Base-by-base conservation (phyloP, 2,888 invertebrate genomes). In the Eulithis prunata region DNA sequence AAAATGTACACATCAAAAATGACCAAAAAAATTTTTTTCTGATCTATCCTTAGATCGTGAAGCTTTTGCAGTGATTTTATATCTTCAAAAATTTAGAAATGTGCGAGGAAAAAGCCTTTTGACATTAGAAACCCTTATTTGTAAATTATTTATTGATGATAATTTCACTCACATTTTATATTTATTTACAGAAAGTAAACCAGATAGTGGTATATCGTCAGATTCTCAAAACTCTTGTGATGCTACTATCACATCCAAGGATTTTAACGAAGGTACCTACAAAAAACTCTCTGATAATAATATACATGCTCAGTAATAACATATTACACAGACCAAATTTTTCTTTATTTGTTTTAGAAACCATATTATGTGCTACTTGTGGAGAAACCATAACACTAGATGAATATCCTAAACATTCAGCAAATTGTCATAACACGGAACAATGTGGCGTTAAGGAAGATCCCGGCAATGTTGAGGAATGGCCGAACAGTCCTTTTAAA, bases 201-300 rank as follows among this genome's bases (percentile, higher is more conserved):
- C 72, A 3, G 81, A 82, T 41, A 81, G 81, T 64, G 82, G 80
- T 11, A 81, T 81, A 72, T 83, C 82, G 36, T 82, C 84, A 0
- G 80, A 84, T 67, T 81, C 81, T 41, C 41, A 41, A 2, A 81
- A 76, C 69, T 77, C 78, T 7, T 78, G 76, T 64, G 77, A 78
- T 46, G 64, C 67, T 10, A 67, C 75, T 0, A 62, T 56, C 43
- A 52, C 67, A 8, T 62, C 63, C 7, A 69, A 63, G 10, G 49
- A 10, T 49, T 7, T 13, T 11, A 10, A 21, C 10, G 14, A 71
- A 69, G 76, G 79, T 79, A 71, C 13, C 21, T 21, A 21, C 21
- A 21, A 47, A 36, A 46, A 32, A 10, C 21, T n/a, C 5, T 49
- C 11, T 49, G 11, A 21, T 49, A 21, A 11, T 11, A 4, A 52